phyloP scores from a whole-genome alignment of 2,888 invertebrate genomes.

The Drosophila neutralis region DNA sequence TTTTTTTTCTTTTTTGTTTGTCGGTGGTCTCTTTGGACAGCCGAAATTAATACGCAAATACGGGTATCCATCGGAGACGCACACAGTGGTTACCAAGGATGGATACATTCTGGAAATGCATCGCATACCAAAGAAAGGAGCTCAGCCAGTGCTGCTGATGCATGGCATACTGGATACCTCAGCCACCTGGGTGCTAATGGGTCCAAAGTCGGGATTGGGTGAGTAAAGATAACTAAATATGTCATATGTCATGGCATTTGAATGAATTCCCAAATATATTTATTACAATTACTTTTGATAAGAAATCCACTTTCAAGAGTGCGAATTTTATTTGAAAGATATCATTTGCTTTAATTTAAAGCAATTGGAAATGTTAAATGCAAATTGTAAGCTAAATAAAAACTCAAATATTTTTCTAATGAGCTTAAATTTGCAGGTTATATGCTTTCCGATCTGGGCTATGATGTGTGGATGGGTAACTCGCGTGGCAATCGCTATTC shows the following conservation, averaged over 20 bases:
- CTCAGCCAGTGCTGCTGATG: constrained; percentile 87
- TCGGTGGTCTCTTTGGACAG: constrained; percentile 74
- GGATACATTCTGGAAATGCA: constrained; percentile 92
- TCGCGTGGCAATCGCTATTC: constrained; percentile 85
- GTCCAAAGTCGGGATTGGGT: constrained; percentile 89
- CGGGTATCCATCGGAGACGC: constrained; percentile 88
- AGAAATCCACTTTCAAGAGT: not conserved
- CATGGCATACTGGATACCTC: constrained; percentile 91
- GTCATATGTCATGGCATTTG: not conserved
- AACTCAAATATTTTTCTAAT: not conserved
- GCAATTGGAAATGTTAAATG: not conserved
- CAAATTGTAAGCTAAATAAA: not conserved
- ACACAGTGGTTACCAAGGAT: constrained; percentile 90
- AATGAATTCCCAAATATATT: not conserved
- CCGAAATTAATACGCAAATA: constrained; percentile 87
- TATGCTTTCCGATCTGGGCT: constrained; percentile 83
- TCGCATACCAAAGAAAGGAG: constrained; percentile 88
- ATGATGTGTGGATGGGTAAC: constrained; percentile 85
- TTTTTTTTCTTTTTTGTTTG: constrained; percentile 8
- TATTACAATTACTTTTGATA: not conserved
- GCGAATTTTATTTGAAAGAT: not conserved
- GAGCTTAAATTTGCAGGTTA: constrained; percentile 80
- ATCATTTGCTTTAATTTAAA: not conserved
- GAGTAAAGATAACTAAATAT: constrained; percentile 18
- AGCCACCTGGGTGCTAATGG: constrained; percentile 90